These are phyloP conservation scores for Notoglanidium macrostoma DNA, from an alignment of 2,797 vertebrate genomes.

Conservation along the genomic window DNA sequence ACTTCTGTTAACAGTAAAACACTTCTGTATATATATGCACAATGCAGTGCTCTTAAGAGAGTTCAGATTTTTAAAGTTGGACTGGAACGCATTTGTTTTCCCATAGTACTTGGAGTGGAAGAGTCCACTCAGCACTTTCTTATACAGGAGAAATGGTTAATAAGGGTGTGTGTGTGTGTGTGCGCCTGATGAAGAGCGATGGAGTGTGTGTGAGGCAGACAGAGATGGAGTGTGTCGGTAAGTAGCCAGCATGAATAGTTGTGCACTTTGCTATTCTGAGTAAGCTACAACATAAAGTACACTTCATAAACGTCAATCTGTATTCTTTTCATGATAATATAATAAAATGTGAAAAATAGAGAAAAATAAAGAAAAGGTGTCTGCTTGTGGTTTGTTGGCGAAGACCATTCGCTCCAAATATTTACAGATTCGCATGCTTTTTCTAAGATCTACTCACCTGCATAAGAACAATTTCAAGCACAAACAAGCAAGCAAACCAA, in stretches of 20 bases:
- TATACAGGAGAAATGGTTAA: neutral
- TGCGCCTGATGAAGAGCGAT: neutral
- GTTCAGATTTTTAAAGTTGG: neutral
- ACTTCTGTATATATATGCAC: neutral
- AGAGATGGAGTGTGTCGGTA: neutral
- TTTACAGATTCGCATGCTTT: neutral
- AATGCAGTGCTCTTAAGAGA: neutral
- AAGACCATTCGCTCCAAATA: neutral
- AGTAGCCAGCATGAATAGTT: neutral
- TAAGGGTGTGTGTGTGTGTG: slow-evolving; percentile 29
- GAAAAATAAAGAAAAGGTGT: neutral
- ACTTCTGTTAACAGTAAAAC: neutral
- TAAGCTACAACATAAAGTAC: neutral
- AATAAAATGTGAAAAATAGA: neutral
- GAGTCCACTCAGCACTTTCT: slow-evolving; percentile 36
- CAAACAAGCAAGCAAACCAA: neutral
- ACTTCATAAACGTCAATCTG: neutral
- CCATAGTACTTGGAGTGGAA: slow-evolving; percentile 28
- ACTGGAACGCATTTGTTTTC: slow-evolving; percentile 30
- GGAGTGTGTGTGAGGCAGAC: neutral
- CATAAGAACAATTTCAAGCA: neutral
- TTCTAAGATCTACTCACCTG: neutral
- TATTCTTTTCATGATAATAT: neutral
- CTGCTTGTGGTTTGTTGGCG: neutral
- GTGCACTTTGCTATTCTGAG: neutral